Base-by-base conservation (phyloP, 2,113 vertebrate genomes). In the Siphamia tubifer region DNA sequence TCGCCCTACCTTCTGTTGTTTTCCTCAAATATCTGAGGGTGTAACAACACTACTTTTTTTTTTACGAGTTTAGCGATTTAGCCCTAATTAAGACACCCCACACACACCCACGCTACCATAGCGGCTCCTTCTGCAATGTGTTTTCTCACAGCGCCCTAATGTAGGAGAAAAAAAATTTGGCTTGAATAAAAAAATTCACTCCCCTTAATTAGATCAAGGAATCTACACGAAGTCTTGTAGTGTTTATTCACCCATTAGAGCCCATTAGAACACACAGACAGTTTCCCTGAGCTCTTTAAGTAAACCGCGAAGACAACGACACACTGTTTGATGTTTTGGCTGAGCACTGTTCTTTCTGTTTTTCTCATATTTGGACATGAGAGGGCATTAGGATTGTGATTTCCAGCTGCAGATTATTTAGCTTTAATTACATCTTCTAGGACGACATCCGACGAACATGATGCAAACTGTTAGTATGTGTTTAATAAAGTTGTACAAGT, bases 141-240 rank as follows among this genome's bases (percentile, higher is more conserved):
- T 67, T 72, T 73, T 67, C 66, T 44, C 57, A 52, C 44, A 34
- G 28, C 32, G 0, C 44, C 56, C 52, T 16, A 47, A 47, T 48
- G 60, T 63, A 56, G 60, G 15, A 16, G 17, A 28, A 27, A 47
- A 5, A 68, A 75, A 47, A 74, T 74, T 67, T 82, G 79, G 67
- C 73, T 74, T 47, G 1, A 76, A 64, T 66, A 34, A 25, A 72
- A 77, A 79, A 76, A 77, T 40, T 65, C 57, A 32, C 75, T 71
- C 39, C 47, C 72, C 69, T 74, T 86, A 86, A 88, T 87, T 83
- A 86, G 82, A 83, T 85, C 48, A 79, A 79, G 66, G 48, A 82
- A 73, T 79, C 69, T 45, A 63, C 52, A 25, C 60, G 51, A 73
- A 47, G 64, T 81, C 71, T 75, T 77, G 69, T 81, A 71, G 60